Evolutionary conservation across 2,797 vertebrate genomes (phyloP).

Genomic region (Crocodylus rhombifer): DNA sequence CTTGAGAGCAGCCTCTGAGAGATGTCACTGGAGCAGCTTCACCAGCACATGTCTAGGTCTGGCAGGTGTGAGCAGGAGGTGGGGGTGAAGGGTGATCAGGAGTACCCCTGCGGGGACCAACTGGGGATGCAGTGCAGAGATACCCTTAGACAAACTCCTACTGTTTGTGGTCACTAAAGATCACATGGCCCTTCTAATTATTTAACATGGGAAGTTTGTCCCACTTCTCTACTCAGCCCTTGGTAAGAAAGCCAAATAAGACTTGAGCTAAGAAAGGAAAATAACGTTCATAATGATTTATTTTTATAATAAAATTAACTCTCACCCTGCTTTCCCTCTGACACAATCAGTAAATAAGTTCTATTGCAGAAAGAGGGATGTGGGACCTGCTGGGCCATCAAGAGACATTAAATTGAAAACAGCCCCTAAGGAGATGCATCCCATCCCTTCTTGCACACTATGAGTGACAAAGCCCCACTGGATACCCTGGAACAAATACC

Average conservation of each 20-base stretch:
- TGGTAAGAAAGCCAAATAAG: background rate
- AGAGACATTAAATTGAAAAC: too few relatives aligned
- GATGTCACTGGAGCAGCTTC: too few relatives aligned
- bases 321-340: background rate
- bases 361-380: background rate
- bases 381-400: too few relatives aligned
- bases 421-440: too few relatives aligned
- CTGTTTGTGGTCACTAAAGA: conserved; percentile 15
- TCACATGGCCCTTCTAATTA: background rate
- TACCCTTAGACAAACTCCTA: background rate
- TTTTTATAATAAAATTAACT: background rate
- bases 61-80: too few relatives aligned
- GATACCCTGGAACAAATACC: background rate
- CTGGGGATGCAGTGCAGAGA: background rate
- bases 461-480: too few relatives aligned
- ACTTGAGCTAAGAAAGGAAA: background rate
- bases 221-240: background rate
- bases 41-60: too few relatives aligned
- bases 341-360: background rate
- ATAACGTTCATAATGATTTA: background rate
- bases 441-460: too few relatives aligned
- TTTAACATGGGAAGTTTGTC: background rate
- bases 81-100: too few relatives aligned
- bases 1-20: too few relatives aligned
- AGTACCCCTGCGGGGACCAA: too few relatives aligned